Percentiles rank a stretch among this genome's conserved stretches.
These are phyloP conservation scores for Brachypalpus laphriformis DNA, from an alignment of 2,888 invertebrate genomes.

Conservation along the genomic window DNA sequence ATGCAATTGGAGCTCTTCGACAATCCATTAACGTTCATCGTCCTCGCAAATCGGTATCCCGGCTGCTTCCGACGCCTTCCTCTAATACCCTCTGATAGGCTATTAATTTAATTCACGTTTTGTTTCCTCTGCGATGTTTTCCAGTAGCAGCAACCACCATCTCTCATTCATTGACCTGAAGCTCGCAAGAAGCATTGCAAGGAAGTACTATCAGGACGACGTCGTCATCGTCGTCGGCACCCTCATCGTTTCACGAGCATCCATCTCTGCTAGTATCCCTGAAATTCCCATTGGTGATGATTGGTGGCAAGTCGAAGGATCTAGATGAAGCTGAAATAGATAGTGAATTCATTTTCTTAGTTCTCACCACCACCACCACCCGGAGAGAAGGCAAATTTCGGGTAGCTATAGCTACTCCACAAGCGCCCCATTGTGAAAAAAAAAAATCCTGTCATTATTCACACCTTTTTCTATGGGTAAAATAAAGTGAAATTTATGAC, in stretches of 20 bases:
- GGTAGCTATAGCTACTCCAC: neutral
- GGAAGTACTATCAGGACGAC: neutral
- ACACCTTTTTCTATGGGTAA: slow-evolving; percentile 70
- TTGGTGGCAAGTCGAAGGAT: slow-evolving; percentile 54
- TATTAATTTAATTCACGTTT: slow-evolving; percentile 65
- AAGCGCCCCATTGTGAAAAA: slow-evolving; percentile 51
- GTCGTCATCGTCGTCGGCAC: too few species aligned
- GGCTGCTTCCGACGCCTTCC: neutral
- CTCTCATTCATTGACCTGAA: slow-evolving; percentile 46
- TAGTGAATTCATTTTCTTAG: slow-evolving; percentile 52
- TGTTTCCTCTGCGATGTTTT: slow-evolving; percentile 37
- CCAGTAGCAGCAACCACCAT: neutral
- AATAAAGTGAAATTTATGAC: slow-evolving; percentile 71
- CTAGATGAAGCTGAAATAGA: slow-evolving; percentile 38
- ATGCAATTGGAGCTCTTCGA: slow-evolving; percentile 61
- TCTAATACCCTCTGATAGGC: slow-evolving; percentile 54
- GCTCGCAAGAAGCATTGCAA: neutral
- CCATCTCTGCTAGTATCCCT: neutral
- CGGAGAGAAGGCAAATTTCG: neutral
- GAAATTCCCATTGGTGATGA: slow-evolving; percentile 40
- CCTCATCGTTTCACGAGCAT: neutral
- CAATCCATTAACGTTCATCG: slow-evolving; percentile 58
- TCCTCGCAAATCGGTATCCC: neutral
- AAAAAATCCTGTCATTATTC: slow-evolving; percentile 70
- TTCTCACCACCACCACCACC: neutral